Evolutionary conservation across 2,888 invertebrate genomes (phyloP), one percentile per base, ranked within the genome.

Genomic region (Drosophila limbata): DNA sequence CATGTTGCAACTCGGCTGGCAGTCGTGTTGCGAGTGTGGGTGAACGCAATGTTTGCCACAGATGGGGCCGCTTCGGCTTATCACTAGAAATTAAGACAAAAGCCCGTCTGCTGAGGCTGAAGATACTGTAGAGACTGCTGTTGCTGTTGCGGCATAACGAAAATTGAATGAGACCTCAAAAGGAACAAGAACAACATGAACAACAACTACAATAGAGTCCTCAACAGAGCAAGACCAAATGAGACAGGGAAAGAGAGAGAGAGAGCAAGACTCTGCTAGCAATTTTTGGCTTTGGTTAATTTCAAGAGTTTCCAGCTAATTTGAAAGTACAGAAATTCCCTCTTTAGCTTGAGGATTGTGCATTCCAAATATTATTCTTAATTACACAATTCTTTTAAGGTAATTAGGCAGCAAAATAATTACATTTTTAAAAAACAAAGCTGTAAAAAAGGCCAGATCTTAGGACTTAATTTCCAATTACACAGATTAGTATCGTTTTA

Each of bases 81-180:
- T 83, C 83, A 89, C 82, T 70, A 51, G 61, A 87, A 87, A 87
- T 89, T 87, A 84, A 83, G 84, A 87, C 84, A 89, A 74, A 74
- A 67, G 64, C 56, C 50, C 31, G 35, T 63, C 68, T 55, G 42
- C 45, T 44, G 17, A 40, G 28, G 28, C 66, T 48, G 40, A 3
- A 50, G 39, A 31, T n/a, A 35, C 39, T 53, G 39, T 15, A 35
- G n/a, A 17, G 31, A 9, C 65, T 61, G 25, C 11, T 60, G 37
- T 51, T 55, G 50, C 35, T 53, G 55, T 42, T 52, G 47, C 33
- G 48, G 67, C 62, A 45, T 67, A 81, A 78, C 75, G 64, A 61
- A 81, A 88, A 74, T 74, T 78, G 64, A 87, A 79, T 71, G 81
- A 80, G 77, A 80, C 76, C 76, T 63, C 63, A 71, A 70, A 76